Evolutionary conservation across 2,113 vertebrate species (phyloP), one percentile per base, ranked within the genome.

Genomic region (Thalassoma bifasciatum): DNA sequence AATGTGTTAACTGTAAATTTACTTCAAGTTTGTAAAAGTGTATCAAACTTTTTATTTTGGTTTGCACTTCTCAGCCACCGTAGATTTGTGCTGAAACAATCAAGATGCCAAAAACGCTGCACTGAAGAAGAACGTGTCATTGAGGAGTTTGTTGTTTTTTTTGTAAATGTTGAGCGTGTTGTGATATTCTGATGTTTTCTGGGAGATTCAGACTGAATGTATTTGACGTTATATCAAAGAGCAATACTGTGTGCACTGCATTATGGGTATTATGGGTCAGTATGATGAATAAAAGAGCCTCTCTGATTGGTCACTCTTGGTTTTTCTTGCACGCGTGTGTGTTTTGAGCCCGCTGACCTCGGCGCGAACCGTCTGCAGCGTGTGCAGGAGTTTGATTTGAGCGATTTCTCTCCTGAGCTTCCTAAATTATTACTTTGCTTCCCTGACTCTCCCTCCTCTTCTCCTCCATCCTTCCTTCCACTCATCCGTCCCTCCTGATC

Each of bases 281-380:
- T 67, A 73, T 56, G 49, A 77, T 70, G 75, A 89, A 89, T 91
- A 88, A 92, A 91, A 68, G 51, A 53, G 47, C 81, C 71, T 65
- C 86, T 81, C 57, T 75, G 44, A 38, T 72, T 30, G 19, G 11
- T 46, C 7, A 16, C 38, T 11, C 10, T 9, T 0, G 26, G 10
- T 21, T 51, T 71, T 1, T 58, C 30, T 30, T 30, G 3, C 30
- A 30, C 30, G 6, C 30, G 6, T 6, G 30, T 30, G 54, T 59
- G 56, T 37, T 34, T 40, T 38, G 17, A 9, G 44, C 75, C 79
- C 40, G 17, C 67, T 83, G 88, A 90, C 86, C 87, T 82, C 10
- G 2, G 5, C 8, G 0, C 24, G 73, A 92, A 88, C 87, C 77
- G 6, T n/a, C n/a, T 34, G 60, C 80, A 69, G 56, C 46, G 36